Conservation (phyloP, 2,888 invertebrate genomes). For the Drosophila birchii region DNA sequence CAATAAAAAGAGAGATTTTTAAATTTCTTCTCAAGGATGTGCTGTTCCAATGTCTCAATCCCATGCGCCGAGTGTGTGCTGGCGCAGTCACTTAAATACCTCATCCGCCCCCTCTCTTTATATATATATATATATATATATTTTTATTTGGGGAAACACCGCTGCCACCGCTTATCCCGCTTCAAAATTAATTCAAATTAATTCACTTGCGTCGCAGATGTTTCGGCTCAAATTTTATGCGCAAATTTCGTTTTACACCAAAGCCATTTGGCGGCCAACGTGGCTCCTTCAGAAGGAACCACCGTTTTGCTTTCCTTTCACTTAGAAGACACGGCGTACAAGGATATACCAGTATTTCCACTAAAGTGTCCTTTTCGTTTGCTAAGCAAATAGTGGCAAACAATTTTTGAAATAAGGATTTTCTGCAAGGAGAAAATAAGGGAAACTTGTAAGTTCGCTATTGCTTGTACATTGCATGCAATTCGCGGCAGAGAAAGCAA, state of each 20-base stretch:
- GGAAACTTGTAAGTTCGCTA: neutral
- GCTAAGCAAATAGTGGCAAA: neutral
- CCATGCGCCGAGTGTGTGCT: constrained; percentile 38
- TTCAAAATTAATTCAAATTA: constrained; percentile 81
- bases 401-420: neutral
- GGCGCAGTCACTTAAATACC: constrained; percentile 74
- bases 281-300: neutral
- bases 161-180: constrained; percentile 29
- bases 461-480: neutral
- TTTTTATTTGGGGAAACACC: neutral
- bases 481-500: neutral
- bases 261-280: constrained; percentile 62
- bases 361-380: neutral
- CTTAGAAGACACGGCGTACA: neutral
- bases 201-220: constrained; percentile 81
- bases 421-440: neutral
- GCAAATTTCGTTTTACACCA: constrained; percentile 75
- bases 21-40: constrained; percentile 61
- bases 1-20: constrained; percentile 49
- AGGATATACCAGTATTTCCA: neutral
- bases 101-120: neutral
- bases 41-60: constrained; percentile 62
- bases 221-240: constrained; percentile 80
- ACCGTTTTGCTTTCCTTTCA: neutral
- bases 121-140: neutral